Evolutionary conservation across 2,113 vertebrate genomes (phyloP), one percentile per base, ranked within the genome.

Genomic region (Nanorana parkeri): DNA sequence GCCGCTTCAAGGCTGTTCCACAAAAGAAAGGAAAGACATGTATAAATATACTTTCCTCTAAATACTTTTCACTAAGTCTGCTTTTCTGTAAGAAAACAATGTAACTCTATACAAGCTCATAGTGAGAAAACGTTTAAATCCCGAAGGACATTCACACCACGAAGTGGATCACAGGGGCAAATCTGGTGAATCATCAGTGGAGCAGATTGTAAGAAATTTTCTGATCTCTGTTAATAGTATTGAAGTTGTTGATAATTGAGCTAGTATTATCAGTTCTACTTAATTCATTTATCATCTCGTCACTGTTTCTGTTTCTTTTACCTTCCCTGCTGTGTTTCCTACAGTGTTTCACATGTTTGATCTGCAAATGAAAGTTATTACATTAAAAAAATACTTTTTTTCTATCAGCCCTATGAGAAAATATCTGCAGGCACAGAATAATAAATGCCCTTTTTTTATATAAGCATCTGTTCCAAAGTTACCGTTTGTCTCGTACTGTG

Each of bases 381-480:
- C 23, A 66, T n/a, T n/a, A n/a, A n/a, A 77, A 66, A 47, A 54
- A 29, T 64, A 61, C 63, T 76, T 72, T 76, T 77, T 65, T 77
- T 77, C 24, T 41, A 66, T 65, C 61, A 77, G 51, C 23, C 47
- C 47, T 65, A 66, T 77, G 61, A 61, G 75, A 54, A 77, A 54
- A 77, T 54, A 77, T 54, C 61, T 77, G 21, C 58, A 19, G 20
- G 32, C 73, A 63, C 32, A 76, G 11, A 24, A 60, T 36, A 58
- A 58, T 56, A 51, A 61, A 60, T 76, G 5, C 26, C 6, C 5
- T 54, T 20, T 77, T 65, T 65, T 24, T 47, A 1, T 8, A 47
- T 52, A 77, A 64, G 61, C 41, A 66, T 66, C 21, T 52, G 47
- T 21, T 66, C 17, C 47, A 66, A 66, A 77, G 11, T 66, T 77